These are phyloP conservation scores for Mechanitis mazaeus DNA, from an alignment of 2,888 invertebrate species.

Conservation along the genomic window DNA sequence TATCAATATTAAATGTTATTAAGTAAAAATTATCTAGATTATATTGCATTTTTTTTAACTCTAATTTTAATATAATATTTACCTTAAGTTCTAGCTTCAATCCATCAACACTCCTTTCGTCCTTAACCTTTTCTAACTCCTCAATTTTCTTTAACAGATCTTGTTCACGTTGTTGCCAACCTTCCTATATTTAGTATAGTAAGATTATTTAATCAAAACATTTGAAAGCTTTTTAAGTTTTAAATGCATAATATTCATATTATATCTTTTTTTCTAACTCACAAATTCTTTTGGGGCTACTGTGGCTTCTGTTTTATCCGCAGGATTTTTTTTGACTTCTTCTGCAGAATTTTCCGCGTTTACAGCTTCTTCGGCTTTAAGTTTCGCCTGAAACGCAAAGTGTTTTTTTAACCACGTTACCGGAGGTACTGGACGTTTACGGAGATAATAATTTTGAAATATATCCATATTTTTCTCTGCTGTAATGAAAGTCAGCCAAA, in stretches of 20 bases:
- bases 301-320: not conserved
- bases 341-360: not conserved
- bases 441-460: too few species aligned
- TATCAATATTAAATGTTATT: too few species aligned
- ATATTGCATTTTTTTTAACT: too few species aligned
- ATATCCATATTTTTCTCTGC: too few species aligned
- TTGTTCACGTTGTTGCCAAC: slow-evolving; percentile 61
- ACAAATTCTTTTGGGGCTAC: not conserved
- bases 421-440: too few species aligned
- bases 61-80: too few species aligned
- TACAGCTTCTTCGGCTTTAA: not conserved
- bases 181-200: slow-evolving; percentile 37
- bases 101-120: slow-evolving; percentile 53
- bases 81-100: slow-evolving; percentile 42
- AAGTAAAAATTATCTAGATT: too few species aligned
- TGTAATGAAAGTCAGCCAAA: too few species aligned
- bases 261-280: not conserved
- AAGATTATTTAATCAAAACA: too few species aligned
- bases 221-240: too few species aligned
- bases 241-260: too few species aligned
- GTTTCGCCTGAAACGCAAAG: not conserved
- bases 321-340: not conserved
- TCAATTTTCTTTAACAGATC: slow-evolving; percentile 63
- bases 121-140: slow-evolving; percentile 57
- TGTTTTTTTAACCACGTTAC: too few species aligned